These are phyloP conservation scores for Andrena hattorfiana DNA, from an alignment of 2,888 invertebrate genomes.

Conservation along the genomic window DNA sequence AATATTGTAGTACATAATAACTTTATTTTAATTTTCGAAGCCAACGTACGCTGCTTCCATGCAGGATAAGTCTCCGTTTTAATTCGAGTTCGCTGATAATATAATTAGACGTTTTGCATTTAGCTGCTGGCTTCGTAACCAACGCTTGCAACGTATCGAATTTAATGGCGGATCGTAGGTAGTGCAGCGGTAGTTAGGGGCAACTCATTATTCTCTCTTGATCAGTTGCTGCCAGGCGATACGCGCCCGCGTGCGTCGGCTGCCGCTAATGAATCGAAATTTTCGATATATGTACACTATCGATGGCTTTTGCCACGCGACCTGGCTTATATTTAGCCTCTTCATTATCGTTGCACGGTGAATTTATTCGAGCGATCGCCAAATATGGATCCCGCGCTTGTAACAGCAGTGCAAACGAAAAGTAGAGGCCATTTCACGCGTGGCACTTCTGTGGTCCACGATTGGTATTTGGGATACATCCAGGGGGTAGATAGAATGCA, in stretches of 20 bases:
- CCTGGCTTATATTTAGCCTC: conserved; percentile 25
- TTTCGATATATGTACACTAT: conserved; percentile 44
- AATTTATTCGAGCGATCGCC: conserved; percentile 27
- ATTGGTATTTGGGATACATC: too few species aligned
- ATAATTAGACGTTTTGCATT: conserved; percentile 8
- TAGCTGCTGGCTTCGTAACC: not conserved
- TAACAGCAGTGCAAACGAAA: too few species aligned
- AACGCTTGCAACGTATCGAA: conserved; percentile 27
- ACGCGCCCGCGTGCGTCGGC: conserved; percentile 2
- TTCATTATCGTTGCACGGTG: conserved; percentile 13
- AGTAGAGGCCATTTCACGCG: too few species aligned
- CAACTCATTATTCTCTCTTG: conserved; percentile 40
- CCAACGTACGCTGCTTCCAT: too few species aligned
- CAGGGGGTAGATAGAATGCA: too few species aligned
- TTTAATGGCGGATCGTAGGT: conserved; percentile 42
- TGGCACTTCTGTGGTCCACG: too few species aligned
- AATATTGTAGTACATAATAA: too few species aligned
- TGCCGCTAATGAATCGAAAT: conserved; percentile 54
- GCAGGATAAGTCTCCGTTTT: too few species aligned
- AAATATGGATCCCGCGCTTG: not conserved
- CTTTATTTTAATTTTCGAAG: too few species aligned
- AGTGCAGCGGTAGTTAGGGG: conserved; percentile 17
- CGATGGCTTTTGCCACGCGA: conserved; percentile 2
- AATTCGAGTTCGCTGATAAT: too few species aligned
- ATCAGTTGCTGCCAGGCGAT: conserved; percentile 22